Conservation (phyloP, 2,888 invertebrate species). For the Proisotoma minuta region DNA sequence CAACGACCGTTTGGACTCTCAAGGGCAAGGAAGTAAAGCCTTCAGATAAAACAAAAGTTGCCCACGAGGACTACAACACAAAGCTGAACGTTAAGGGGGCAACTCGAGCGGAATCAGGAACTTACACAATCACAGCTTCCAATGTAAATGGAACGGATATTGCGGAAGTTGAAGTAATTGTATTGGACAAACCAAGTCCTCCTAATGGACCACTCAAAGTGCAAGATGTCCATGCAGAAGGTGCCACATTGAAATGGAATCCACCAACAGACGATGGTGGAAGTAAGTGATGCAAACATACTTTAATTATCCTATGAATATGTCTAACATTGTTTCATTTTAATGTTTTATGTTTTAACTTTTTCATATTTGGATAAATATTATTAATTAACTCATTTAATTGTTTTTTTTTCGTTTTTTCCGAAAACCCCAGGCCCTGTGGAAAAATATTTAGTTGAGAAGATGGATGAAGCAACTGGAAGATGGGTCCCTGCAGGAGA, state of each 20-base stretch:
- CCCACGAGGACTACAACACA: constrained; percentile 78
- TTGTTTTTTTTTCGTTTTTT: too few relatives aligned
- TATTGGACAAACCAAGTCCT: constrained; percentile 80
- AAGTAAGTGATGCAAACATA: too few relatives aligned
- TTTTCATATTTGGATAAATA: too few relatives aligned
- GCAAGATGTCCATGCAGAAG: constrained; percentile 81
- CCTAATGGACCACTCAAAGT: constrained; percentile 90
- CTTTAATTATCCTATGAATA: too few relatives aligned
- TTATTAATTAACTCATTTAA: too few relatives aligned
- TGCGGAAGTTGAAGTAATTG: constrained; percentile 85
- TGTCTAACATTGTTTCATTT: too few relatives aligned
- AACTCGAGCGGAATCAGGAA: constrained; percentile 79
- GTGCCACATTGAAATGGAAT: constrained; percentile 84
- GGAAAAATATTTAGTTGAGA: constrained; percentile 90
- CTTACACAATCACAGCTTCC: constrained; percentile 85
- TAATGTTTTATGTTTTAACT: too few relatives aligned
- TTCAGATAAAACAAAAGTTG: constrained; percentile 70
- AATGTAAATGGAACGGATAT: constrained; percentile 91
- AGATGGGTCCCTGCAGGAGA: constrained; percentile 91
- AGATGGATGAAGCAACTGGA: constrained; percentile 83
- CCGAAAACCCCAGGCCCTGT: constrained; percentile 83
- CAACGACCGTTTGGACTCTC: constrained; percentile 85
- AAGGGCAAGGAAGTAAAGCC: constrained; percentile 73
- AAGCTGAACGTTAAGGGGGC: constrained; percentile 74
- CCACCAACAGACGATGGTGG: constrained; percentile 82